phyloP scores from a whole-genome alignment of 2,113 vertebrate genomes.

The Hemibagrus wyckioides region DNA sequence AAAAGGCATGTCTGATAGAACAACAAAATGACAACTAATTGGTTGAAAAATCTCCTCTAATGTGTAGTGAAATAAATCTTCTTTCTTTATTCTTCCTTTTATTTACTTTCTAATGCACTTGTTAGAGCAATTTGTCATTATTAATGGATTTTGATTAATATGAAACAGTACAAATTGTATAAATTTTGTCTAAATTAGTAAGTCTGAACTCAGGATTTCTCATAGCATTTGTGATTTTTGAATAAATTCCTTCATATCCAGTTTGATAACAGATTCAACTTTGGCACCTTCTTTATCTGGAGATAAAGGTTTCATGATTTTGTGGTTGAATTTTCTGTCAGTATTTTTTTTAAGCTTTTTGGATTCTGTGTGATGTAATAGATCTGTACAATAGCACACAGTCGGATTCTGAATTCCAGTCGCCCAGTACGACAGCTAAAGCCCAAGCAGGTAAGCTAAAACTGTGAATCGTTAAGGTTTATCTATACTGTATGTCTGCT shows the following conservation, averaged over 20 bases:
- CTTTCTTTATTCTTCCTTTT: no score
- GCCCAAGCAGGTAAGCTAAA: conserved; percentile 31
- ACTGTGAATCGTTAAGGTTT: neutral
- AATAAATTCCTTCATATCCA: no score
- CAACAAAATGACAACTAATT: neutral
- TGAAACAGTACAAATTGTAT: no score
- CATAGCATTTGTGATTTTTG: no score
- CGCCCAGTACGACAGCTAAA: conserved; percentile 2
- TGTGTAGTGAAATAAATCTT: no score
- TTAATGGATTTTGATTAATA: no score
- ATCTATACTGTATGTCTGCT: neutral
- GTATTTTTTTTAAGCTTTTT: neutral
- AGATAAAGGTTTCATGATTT: neutral
- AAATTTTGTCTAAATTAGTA: no score
- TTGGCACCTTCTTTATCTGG: neutral
- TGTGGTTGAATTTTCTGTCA: neutral
- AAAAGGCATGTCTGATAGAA: neutral
- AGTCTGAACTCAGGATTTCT: no score
- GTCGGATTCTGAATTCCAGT: conserved; percentile 10
- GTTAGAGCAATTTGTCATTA: no score
- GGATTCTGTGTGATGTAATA: conserved; percentile 1
- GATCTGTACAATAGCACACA: conserved; percentile 24
- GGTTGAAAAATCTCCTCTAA: neutral
- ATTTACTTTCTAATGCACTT: no score
- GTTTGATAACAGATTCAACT: no score